These are phyloP conservation scores for Lethrus apterus DNA, from an alignment of 1,140 invertebrate genomes.

Conservation along the genomic window DNA sequence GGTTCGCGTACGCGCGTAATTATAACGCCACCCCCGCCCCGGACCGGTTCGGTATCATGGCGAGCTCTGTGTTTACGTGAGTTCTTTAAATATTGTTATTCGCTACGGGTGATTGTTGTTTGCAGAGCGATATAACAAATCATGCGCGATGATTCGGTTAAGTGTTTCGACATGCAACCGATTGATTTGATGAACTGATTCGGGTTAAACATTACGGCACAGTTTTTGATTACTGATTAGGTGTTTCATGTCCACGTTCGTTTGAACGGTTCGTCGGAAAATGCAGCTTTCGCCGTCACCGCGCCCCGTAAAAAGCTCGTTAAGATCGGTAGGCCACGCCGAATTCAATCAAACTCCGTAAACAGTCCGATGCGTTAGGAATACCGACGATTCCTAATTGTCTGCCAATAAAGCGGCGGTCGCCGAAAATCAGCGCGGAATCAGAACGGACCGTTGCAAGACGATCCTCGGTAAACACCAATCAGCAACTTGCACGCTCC, in stretches of 20 bases:
- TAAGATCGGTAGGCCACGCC: slow-evolving; percentile 6
- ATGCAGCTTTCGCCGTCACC: not conserved
- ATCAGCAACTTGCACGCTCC: slow-evolving; percentile 22
- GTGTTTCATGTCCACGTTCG: not conserved
- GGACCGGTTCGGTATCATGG: too few relatives aligned
- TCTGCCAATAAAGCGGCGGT: slow-evolving; percentile 28
- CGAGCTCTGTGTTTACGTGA: not conserved
- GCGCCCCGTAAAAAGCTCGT: slow-evolving; percentile 7
- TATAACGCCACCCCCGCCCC: too few relatives aligned
- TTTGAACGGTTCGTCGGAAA: too few relatives aligned
- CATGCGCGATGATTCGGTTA: not conserved
- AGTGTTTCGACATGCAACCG: not conserved
- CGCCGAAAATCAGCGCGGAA: slow-evolving; percentile 24
- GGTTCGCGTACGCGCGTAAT: slow-evolving; percentile 13
- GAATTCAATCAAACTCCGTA: slow-evolving; percentile 26
- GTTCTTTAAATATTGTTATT: slow-evolving; percentile 1
- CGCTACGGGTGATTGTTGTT: not conserved
- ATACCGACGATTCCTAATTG: slow-evolving; percentile 30
- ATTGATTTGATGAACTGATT: too few relatives aligned
- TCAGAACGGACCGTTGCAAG: slow-evolving; percentile 24
- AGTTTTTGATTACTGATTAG: not conserved
- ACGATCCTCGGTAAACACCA: slow-evolving; percentile 29
- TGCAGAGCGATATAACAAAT: not conserved
- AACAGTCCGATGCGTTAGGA: slow-evolving; percentile 23
- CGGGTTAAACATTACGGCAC: too few relatives aligned